Evolutionary conservation across 1,140 invertebrate genomes (phyloP), one percentile per base, ranked within the genome.

Genomic region (Aradophagus sp.): DNA sequence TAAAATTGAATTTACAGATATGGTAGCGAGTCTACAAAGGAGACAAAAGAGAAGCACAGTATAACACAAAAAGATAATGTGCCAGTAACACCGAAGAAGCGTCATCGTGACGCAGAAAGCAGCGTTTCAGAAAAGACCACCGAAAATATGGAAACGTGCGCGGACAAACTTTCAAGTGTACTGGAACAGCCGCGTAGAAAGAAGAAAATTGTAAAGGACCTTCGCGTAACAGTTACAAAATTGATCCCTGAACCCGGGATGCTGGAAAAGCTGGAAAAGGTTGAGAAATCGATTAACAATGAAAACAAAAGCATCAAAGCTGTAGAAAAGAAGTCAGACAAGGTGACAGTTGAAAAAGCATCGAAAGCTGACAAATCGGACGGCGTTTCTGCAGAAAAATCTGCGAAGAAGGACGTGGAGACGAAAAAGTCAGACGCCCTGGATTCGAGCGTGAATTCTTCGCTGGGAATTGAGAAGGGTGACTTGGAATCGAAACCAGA

Each of bases 1-100:
- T n/a, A n/a, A n/a, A n/a, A n/a, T n/a, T n/a, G n/a, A n/a, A n/a
- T n/a, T n/a, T n/a, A n/a, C n/a, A 71, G 67, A 41, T 71, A 70
- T 66, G 75, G 78, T 16, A 73, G 78, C 4, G 81, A 76, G 29
- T 77, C 79, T n/a, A 29, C 55, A 16, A 80, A 78, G 39, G 63
- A 67, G 10, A 29, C 55, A 16, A 80, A 78, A 44, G 63, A 67
- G 10, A 68, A 72, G 36, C 53, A 34, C 8, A 62, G 8, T 38
- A 44, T 75, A 12, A 55, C 62, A 1, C 73, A 76, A 6, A 78
- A 81, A 16, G 77, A 79, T 13, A 58, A 70, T 10, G 77, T 84
- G 14, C 79, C 85, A 2, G 84, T 87, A 3, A 89, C 88, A 0
- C 89, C 89, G 0, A 90, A 91, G 69, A 91, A 90, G 62, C 78